phyloP scores from a whole-genome alignment of 2,113 vertebrate species.

The Hirundichthys speculiger region DNA sequence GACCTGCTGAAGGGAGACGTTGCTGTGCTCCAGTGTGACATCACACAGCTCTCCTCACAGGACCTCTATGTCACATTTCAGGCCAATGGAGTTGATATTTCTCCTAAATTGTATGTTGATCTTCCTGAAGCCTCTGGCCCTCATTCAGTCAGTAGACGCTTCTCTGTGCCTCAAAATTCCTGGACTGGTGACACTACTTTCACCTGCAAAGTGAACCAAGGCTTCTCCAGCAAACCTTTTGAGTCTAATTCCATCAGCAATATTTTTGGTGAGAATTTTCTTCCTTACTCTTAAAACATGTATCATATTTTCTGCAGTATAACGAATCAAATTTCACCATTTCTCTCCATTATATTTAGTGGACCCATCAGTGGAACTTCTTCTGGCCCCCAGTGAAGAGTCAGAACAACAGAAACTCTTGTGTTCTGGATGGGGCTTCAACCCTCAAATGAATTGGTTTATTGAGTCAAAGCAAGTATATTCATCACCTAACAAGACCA shows the following conservation, averaged over 20 bases:
- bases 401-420: too few relatives aligned
- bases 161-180: background rate
- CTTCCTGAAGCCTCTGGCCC: slow-evolving; percentile 28
- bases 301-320: too few relatives aligned
- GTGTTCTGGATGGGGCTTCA: too few relatives aligned
- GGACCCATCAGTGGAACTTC: too few relatives aligned
- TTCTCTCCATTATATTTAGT: too few relatives aligned
- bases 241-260: background rate
- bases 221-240: background rate
- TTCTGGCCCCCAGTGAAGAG: too few relatives aligned
- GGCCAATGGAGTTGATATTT: background rate
- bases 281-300: too few relatives aligned
- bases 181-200: background rate
- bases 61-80: slow-evolving; percentile 60
- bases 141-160: slow-evolving; percentile 37
- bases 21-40: slow-evolving; percentile 62
- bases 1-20: slow-evolving; percentile 27
- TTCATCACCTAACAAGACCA: too few relatives aligned
- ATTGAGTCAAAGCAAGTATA: too few relatives aligned
- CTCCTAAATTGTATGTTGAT: slow-evolving; percentile 21
- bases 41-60: slow-evolving; percentile 47
- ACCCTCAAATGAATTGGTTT: too few relatives aligned
- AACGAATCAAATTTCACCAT: too few relatives aligned
- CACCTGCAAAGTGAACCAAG: slow-evolving; percentile 47
- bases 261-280: slow-evolving; percentile 59